Conservation (phyloP, 2,797 vertebrate species). For the Coranthus polyacanthus region DNA sequence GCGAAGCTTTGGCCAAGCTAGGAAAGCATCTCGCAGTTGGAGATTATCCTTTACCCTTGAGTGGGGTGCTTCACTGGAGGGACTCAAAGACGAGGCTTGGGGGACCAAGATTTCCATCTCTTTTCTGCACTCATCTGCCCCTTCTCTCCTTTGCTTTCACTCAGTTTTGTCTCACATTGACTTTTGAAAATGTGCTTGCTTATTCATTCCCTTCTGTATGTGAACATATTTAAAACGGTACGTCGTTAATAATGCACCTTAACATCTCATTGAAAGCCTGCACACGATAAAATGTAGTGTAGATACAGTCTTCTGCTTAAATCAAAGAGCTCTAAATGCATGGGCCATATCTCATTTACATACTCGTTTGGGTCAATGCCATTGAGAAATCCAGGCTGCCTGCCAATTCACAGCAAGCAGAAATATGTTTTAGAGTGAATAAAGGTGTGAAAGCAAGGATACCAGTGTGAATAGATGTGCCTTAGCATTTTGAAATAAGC, state of each 20-base stretch:
- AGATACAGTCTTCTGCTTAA: slow-evolving; percentile 54
- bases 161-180: slow-evolving; percentile 45
- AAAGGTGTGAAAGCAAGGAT: slow-evolving; percentile 65
- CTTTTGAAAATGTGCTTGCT: slow-evolving; percentile 23
- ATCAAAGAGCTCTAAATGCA: slow-evolving; percentile 62
- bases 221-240: slow-evolving; percentile 23
- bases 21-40: slow-evolving; percentile 66
- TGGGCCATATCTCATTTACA: slow-evolving; percentile 66
- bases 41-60: slow-evolving; percentile 82
- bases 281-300: slow-evolving; percentile 25
- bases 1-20: slow-evolving; percentile 68
- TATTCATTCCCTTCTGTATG: slow-evolving; percentile 12
- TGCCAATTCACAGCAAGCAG: slow-evolving; percentile 65
- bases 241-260: slow-evolving; percentile 46
- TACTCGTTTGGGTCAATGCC: slow-evolving; percentile 65
- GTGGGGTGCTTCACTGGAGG: slow-evolving; percentile 75
- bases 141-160: slow-evolving; percentile 24
- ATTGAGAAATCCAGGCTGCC: slow-evolving; percentile 56
- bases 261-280: slow-evolving; percentile 37
- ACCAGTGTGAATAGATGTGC: slow-evolving; percentile 52
- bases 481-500: slow-evolving; percentile 57
- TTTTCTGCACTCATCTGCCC: slow-evolving; percentile 57
- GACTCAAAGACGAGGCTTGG: slow-evolving; percentile 72
- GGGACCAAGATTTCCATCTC: slow-evolving; percentile 78
- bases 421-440: slow-evolving; percentile 68